Evolutionary conservation across 2,888 invertebrate species (phyloP).

Genomic region (Cotesia congregata): DNA sequence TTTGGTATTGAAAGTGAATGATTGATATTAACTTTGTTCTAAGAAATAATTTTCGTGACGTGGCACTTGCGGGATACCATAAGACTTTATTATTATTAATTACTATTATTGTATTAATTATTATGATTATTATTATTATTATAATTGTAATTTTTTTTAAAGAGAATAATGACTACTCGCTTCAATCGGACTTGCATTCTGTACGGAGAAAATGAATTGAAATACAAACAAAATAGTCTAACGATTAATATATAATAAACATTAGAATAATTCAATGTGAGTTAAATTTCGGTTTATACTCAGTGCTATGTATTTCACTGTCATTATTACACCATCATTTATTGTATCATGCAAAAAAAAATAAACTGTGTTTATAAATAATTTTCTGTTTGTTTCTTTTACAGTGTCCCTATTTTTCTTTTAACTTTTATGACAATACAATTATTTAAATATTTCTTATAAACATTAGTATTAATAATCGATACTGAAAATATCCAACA

Average conservation of each 20-base stretch:
- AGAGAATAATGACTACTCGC: conserved; percentile 28
- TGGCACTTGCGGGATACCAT: conserved; percentile 8
- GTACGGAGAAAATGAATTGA: conserved; percentile 27
- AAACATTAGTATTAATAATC: no score
- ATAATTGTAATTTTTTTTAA: conserved; percentile 7
- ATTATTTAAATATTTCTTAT: no score
- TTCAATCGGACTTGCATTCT: conserved; percentile 15
- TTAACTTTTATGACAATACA: neutral
- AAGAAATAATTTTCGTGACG: conserved; percentile 6
- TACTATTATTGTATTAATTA: neutral
- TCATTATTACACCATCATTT: conserved; percentile 59
- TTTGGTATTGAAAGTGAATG: neutral
- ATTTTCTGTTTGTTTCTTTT: neutral
- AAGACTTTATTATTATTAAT: conserved; percentile 12
- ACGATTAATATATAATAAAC: conserved; percentile 40
- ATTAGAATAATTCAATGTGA: conserved; percentile 44
- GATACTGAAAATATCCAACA: no score
- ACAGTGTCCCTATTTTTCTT: neutral
- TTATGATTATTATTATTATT: neutral
- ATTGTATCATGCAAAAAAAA: conserved; percentile 43
- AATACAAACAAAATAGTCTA: conserved; percentile 39
- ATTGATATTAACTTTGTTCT: conserved; percentile 7
- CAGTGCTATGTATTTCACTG: conserved; percentile 70
- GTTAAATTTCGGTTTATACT: conserved; percentile 68
- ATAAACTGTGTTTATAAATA: conserved; percentile 44